Percentiles rank a stretch among this genome's conserved stretches.
These are phyloP conservation scores for Microchrysa polita DNA, from an alignment of 2,888 invertebrate species.

Conservation along the genomic window DNA sequence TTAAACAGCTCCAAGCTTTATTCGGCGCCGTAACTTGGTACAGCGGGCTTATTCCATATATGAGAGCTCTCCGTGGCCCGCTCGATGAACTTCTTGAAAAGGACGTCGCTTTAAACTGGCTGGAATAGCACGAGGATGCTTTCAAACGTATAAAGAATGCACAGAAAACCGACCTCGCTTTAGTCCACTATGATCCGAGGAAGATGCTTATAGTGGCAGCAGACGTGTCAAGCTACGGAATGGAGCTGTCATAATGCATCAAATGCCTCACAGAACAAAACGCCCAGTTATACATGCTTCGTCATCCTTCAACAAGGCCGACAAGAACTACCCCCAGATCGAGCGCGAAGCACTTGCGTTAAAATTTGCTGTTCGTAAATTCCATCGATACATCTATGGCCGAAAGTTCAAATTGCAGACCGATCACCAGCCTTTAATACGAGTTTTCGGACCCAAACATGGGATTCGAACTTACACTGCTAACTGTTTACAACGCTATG, in stretches of 20 bases:
- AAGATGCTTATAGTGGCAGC: slow-evolving; percentile 50
- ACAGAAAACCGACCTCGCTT: slow-evolving; percentile 46
- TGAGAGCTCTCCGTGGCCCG: slow-evolving; percentile 47
- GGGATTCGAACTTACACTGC: slow-evolving; percentile 51
- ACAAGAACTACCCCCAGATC: slow-evolving; percentile 57
- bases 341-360: slow-evolving; percentile 58
- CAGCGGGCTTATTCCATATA: slow-evolving; percentile 48
- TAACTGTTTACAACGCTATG: slow-evolving; percentile 53
- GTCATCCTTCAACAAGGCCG: slow-evolving; percentile 54
- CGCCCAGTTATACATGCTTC: slow-evolving; percentile 56
- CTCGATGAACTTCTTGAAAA: slow-evolving; percentile 48
- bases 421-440: slow-evolving; percentile 49
- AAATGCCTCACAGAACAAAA: slow-evolving; percentile 54
- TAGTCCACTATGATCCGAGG: slow-evolving; percentile 50
- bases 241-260: slow-evolving; percentile 50
- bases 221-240: slow-evolving; percentile 51
- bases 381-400: slow-evolving; percentile 57
- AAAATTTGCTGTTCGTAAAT: slow-evolving; percentile 56
- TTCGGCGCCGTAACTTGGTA: slow-evolving; percentile 43
- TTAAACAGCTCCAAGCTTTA: slow-evolving; percentile 51
- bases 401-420: slow-evolving; percentile 56
- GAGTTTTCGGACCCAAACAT: slow-evolving; percentile 56
- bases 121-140: not conserved
- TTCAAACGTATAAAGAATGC: slow-evolving; percentile 48
- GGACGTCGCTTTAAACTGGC: not conserved